Base-by-base conservation (phyloP, 2,797 vertebrate species). In the Macropodus opercularis region DNA sequence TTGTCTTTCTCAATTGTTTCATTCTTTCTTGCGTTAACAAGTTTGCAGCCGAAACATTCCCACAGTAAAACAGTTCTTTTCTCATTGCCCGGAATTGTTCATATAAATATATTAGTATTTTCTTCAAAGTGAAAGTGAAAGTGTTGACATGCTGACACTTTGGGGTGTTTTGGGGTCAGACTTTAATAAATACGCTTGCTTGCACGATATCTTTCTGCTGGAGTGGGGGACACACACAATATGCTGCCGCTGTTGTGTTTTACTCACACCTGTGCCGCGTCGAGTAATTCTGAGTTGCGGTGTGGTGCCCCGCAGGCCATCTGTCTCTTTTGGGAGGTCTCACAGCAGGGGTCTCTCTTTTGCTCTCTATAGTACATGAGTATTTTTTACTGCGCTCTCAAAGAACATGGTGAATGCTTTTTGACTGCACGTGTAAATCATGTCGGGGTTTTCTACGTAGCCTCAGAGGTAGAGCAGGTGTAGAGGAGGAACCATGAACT, bases 301-400 rank as follows among this genome's bases (percentile, higher is more conserved):
- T 39, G 53, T 54, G 22, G 29, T 42, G 35, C 67, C 77, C 81
- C 81, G 81, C 21, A n/a, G 46, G 42, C 75, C 77, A 83, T 79
- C 69, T 80, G 44, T 67, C 64, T 83, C 69, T 44, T 62, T 75
- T 59, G 66, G 79, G 80, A 84, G 79, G 81, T 88, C 81, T 80
- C 77, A 41, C 85, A 60, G 35, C 75, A 79, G 82, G 88, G 53
- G 85, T 85, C 70, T 69, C 59, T 73, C 84, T 76, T 66, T 61
- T 72, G 48, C 56, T 75, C 75, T 70, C 61, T 27, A 61, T 2
- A 8, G 27, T 56, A n/a, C n/a, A 23, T 55, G 57, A 63, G 24
- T 63, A 50, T 63, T 78, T 72, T 74, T 27, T 64, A 81, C 72
- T 69, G 78, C 81, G 80, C 47, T 40, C 50, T 77, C 74, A 80